Conservation (phyloP, 1,140 invertebrate genomes). For the Zaprionus capensis region DNA sequence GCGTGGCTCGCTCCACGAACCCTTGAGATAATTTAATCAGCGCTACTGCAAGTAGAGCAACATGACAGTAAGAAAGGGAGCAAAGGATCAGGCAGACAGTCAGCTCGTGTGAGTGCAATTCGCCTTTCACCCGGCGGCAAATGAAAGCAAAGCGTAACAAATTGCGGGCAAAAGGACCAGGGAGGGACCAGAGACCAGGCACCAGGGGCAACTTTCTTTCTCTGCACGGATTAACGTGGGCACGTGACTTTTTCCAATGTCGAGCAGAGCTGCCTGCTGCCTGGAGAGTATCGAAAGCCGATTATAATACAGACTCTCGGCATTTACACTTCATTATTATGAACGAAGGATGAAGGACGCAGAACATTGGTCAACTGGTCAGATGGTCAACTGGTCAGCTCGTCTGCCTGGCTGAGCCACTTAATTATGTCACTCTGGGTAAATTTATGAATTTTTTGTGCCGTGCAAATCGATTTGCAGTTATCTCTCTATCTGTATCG, state of each 20-base stretch:
- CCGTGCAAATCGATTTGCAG: conserved; percentile 75
- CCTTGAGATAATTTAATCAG: conserved; percentile 72
- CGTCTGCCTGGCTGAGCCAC: conserved; percentile 28
- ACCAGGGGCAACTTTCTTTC: conserved; percentile 53
- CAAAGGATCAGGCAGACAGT: conserved; percentile 40
- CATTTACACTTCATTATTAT: conserved; percentile 77
- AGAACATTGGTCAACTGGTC: conserved; percentile 53
- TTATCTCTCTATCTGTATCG: conserved; percentile 47
- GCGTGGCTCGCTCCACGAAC: conserved; percentile 62
- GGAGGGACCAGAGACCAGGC: not conserved
- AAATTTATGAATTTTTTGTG: conserved; percentile 63
- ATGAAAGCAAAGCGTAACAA: conserved; percentile 79
- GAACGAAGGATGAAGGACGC: conserved; percentile 42
- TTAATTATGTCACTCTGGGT: conserved; percentile 73
- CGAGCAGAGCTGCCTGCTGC: conserved; percentile 50
- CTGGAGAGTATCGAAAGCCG: conserved; percentile 62
- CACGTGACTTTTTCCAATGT: conserved; percentile 72
- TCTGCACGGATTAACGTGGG: conserved; percentile 70
- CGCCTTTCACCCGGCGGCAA: conserved; percentile 57
- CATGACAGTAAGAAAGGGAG: conserved; percentile 64
- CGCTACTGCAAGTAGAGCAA: conserved; percentile 68
- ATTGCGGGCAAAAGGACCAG: conserved; percentile 52
- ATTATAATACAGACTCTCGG: conserved; percentile 49
- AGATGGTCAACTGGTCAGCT: conserved; percentile 50
- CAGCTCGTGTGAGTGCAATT: conserved; percentile 49